Evolutionary conservation across 2,888 invertebrate genomes (phyloP).

Genomic region (Sisyra terminalis): DNA sequence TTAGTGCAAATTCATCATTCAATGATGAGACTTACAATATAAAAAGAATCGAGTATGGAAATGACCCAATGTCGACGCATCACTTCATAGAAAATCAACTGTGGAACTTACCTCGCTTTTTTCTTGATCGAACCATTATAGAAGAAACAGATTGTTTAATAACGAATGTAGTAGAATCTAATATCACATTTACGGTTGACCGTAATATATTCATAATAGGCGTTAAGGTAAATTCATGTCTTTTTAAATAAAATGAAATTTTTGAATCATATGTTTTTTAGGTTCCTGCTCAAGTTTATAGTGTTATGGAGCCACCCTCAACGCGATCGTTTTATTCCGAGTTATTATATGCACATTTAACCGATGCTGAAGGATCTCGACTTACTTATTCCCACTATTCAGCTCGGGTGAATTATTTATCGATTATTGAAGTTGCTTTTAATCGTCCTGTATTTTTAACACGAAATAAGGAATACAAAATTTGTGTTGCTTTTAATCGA

Average conservation of each 20-base stretch:
- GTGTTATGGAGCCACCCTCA: constrained; percentile 26
- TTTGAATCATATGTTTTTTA: constrained; percentile 20
- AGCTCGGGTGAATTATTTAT: constrained; percentile 54
- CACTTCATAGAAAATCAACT: background rate
- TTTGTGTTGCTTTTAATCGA: constrained; percentile 70
- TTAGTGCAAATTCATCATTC: too few relatives aligned
- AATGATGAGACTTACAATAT: background rate
- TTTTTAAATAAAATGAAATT: background rate
- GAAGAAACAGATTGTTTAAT: constrained; percentile 59
- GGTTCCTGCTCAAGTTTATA: constrained; percentile 57
- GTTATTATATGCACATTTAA: constrained; percentile 63
- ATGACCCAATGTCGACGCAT: background rate
- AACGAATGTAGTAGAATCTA: constrained; percentile 58
- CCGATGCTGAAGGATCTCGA: constrained; percentile 63
- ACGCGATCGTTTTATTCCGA: constrained; percentile 44
- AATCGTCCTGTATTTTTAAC: constrained; percentile 66
- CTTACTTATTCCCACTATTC: constrained; percentile 73
- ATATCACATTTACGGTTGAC: constrained; percentile 64
- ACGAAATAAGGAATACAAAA: constrained; percentile 58
- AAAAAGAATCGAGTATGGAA: background rate
- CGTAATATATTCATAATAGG: constrained; percentile 64
- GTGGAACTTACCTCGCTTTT: constrained; percentile 32
- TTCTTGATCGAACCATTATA: constrained; percentile 48
- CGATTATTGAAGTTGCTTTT: constrained; percentile 62
- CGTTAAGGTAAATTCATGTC: constrained; percentile 33